Evolutionary conservation across 2,888 invertebrate species (phyloP).

Genomic region (Axea sp.): DNA sequence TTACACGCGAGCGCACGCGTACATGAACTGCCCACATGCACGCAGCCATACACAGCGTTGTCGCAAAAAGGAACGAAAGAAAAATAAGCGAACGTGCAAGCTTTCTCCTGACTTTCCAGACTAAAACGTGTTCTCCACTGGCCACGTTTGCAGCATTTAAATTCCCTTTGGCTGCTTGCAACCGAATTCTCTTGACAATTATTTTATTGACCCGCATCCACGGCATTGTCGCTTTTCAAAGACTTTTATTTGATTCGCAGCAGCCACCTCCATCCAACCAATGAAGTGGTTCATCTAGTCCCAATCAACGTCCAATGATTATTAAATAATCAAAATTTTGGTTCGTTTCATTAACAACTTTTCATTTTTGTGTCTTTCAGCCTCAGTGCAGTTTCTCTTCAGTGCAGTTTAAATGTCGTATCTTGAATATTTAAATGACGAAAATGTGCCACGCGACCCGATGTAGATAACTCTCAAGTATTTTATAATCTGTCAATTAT

Average conservation of each 20-base stretch:
- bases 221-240: background rate
- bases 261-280: no score
- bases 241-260: no score
- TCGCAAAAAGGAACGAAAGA: constrained; percentile 46
- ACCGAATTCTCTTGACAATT: constrained; percentile 27
- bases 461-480: constrained; percentile 3
- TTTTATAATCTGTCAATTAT: constrained; percentile 1
- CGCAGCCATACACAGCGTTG: constrained; percentile 5
- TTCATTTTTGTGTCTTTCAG: background rate
- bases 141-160: constrained; percentile 10
- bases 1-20: constrained; percentile 15
- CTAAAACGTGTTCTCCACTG: constrained; percentile 39
- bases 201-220: constrained; percentile 21
- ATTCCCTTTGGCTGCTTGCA: constrained; percentile 15
- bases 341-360: no score
- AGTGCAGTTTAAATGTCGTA: background rate
- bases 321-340: no score
- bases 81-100: constrained; percentile 47
- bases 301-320: no score
- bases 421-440: constrained; percentile 3
- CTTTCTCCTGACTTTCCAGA: constrained; percentile 57
- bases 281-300: no score
- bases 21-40: constrained; percentile 32
- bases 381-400: background rate
- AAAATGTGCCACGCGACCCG: background rate